These are phyloP conservation scores for Ceratothoa steindachneri DNA, from an alignment of 2,888 invertebrate genomes.

Conservation along the genomic window DNA sequence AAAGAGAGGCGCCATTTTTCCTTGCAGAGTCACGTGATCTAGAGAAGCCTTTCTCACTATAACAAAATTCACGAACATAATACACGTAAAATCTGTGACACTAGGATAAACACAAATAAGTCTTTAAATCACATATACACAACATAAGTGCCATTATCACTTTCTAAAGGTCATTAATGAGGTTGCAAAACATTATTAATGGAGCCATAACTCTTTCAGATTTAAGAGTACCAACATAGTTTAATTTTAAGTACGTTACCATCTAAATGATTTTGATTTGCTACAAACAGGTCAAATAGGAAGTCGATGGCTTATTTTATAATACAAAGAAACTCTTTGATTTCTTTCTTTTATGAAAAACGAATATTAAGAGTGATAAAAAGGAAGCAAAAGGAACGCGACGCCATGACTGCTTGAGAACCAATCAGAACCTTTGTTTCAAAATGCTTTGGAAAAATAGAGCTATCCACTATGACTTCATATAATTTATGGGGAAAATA, in stretches of 20 bases:
- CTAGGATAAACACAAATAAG: neutral
- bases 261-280: neutral
- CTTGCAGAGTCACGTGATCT: slow-evolving; percentile 44
- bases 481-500: too few relatives aligned
- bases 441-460: neutral
- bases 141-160: neutral
- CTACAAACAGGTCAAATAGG: neutral
- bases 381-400: neutral
- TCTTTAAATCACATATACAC: slow-evolving; percentile 5
- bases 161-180: neutral
- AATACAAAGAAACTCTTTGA: neutral
- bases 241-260: neutral
- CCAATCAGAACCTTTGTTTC: neutral
- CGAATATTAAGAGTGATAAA: neutral
- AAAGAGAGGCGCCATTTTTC: slow-evolving; percentile 44
- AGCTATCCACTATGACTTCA: neutral
- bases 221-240: slow-evolving; percentile 5
- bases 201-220: slow-evolving; percentile 6
- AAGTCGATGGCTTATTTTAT: neutral
- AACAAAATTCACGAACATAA: neutral
- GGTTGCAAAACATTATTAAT: neutral
- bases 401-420: neutral
- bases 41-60: neutral
- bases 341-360: neutral
- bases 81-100: neutral